Percentiles rank a stretch among this genome's conserved stretches.
phyloP scores from a whole-genome alignment of 2,113 vertebrate species.

The Cavia aperea region DNA sequence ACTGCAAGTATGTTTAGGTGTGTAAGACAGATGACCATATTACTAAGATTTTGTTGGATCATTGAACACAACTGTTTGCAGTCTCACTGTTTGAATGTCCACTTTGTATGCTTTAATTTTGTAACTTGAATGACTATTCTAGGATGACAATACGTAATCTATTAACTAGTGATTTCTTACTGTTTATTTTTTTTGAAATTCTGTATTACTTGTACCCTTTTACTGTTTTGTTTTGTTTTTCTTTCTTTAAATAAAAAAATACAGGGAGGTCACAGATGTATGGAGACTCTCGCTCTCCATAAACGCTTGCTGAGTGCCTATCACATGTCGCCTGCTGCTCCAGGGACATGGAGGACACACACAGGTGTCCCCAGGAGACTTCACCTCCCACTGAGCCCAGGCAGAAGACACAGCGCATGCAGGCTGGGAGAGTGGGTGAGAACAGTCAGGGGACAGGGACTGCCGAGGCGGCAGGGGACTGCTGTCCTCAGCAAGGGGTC shows the following conservation, averaged over 20 bases:
- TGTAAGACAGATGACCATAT: too few relatives aligned
- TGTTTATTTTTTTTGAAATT: too few relatives aligned
- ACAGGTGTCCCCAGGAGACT: neutral
- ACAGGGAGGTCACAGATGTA: neutral
- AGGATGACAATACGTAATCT: too few relatives aligned
- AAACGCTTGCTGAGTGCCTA: rapidly evolving
- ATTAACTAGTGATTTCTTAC: too few relatives aligned
- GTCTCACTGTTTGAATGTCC: too few relatives aligned
- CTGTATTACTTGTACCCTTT: too few relatives aligned
- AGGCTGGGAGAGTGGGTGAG: rapidly evolving
- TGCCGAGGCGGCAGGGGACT: rapidly evolving
- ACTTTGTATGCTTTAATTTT: too few relatives aligned
- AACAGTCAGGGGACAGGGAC: neutral
- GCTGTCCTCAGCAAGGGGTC: neutral
- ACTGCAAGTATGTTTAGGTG: too few relatives aligned
- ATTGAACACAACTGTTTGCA: too few relatives aligned
- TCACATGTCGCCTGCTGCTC: rapidly evolving
- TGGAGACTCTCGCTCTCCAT: rapidly evolving
- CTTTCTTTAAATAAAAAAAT: neutral
- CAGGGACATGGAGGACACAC: neutral
- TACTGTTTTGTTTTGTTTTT: too few relatives aligned
- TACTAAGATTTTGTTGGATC: too few relatives aligned
- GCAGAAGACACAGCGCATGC: rapidly evolving
- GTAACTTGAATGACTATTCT: too few relatives aligned
- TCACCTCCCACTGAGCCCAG: rapidly evolving